phyloP scores from a whole-genome alignment of 2,888 invertebrate species.

The Watsonalla cultraria region DNA sequence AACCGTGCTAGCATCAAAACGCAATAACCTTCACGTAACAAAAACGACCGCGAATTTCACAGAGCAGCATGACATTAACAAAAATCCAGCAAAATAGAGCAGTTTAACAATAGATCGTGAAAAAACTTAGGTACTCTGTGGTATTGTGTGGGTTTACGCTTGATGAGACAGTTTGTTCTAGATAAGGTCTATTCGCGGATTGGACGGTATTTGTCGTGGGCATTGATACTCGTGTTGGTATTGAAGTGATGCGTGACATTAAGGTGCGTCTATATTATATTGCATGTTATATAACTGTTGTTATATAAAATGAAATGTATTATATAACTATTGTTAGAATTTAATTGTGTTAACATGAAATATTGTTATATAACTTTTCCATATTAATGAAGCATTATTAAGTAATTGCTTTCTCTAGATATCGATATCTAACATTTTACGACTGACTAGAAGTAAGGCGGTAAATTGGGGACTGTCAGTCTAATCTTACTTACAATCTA shows the following conservation, averaged over 20 bases:
- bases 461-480: too few relatives aligned
- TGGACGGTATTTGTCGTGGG: conserved; percentile 5
- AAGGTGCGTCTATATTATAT: not conserved
- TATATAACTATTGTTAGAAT: too few relatives aligned
- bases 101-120: not conserved
- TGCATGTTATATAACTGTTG: not conserved
- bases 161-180: not conserved
- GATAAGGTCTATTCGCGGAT: conserved; percentile 9
- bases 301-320: not conserved
- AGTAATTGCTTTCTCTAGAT: too few relatives aligned
- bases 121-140: not conserved
- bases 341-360: too few relatives aligned
- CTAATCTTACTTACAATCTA: too few relatives aligned
- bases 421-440: too few relatives aligned
- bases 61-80: not conserved
- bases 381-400: too few relatives aligned
- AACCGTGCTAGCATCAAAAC: not conserved
- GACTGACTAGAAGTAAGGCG: too few relatives aligned
- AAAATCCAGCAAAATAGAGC: not conserved
- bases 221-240: conserved; percentile 4
- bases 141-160: not conserved
- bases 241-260: conserved; percentile 13
- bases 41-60: not conserved
- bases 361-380: too few relatives aligned
- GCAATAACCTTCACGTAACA: not conserved